phyloP scores from a whole-genome alignment of 2,797 vertebrate genomes.

The Vireo griseus region DNA sequence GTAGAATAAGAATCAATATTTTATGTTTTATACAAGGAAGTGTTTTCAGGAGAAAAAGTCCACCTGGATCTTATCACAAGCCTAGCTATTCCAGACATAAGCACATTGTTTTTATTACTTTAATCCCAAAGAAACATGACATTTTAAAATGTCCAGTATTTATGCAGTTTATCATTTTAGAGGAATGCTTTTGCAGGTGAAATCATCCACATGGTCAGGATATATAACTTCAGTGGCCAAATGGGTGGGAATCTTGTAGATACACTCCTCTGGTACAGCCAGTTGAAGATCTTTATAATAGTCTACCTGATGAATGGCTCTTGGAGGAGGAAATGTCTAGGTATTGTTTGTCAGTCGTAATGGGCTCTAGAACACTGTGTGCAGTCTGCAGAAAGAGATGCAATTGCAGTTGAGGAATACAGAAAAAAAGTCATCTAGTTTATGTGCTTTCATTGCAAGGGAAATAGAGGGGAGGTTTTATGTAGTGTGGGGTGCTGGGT shows the following conservation, averaged over 20 bases:
- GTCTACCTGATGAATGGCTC: accelerated
- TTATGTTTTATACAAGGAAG: background rate
- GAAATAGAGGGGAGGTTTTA: background rate
- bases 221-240: background rate
- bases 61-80: background rate
- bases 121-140: background rate
- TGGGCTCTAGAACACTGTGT: background rate
- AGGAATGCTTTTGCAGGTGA: background rate
- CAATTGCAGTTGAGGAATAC: background rate
- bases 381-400: background rate
- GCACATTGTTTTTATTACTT: background rate
- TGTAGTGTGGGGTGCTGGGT: background rate
- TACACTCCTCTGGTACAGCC: accelerated
- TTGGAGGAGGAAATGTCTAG: background rate
- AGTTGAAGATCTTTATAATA: background rate
- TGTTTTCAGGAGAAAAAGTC: background rate
- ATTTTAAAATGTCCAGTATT: background rate
- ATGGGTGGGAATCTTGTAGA: background rate
- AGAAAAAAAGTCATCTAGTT: background rate
- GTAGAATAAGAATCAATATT: background rate
- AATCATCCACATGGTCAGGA: background rate
- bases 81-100: background rate
- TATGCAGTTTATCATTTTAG: background rate
- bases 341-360: background rate
- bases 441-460: background rate